Evolutionary conservation across 2,888 invertebrate genomes (phyloP).

Genomic region (Slavum lentiscoides): DNA sequence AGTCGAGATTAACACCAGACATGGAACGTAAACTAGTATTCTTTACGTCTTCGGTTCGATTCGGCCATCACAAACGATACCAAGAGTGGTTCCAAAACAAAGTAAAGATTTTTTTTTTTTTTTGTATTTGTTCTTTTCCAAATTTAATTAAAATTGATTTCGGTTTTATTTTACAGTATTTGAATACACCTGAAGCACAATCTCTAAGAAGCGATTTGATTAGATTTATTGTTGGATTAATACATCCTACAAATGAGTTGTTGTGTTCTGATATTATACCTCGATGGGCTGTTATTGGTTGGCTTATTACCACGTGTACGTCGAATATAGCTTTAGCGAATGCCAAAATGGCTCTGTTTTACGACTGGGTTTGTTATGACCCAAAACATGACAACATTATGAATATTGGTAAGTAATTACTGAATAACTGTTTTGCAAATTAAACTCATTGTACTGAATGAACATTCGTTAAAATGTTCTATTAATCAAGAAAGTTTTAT

Average conservation of each 20-base stretch:
- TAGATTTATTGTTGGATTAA: slow-evolving; percentile 88
- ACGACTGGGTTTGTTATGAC: slow-evolving; percentile 92
- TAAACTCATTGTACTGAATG: too few species aligned
- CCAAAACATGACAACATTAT: slow-evolving; percentile 90
- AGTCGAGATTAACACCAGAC: slow-evolving; percentile 84
- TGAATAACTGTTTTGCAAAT: too few species aligned
- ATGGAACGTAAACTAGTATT: slow-evolving; percentile 91
- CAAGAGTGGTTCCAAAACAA: slow-evolving; percentile 92
- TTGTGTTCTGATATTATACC: slow-evolving; percentile 93
- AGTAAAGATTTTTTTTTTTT: slow-evolving; percentile 58
- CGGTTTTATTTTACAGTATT: slow-evolving; percentile 66
- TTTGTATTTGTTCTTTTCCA: neutral
- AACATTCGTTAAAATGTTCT: too few species aligned
- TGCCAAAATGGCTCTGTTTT: slow-evolving; percentile 88
- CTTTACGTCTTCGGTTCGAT: slow-evolving; percentile 80
- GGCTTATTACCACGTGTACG: slow-evolving; percentile 88
- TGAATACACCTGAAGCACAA: slow-evolving; percentile 88
- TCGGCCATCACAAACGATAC: slow-evolving; percentile 88
- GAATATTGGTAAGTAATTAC: slow-evolving; percentile 71
- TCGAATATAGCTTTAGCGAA: slow-evolving; percentile 86
- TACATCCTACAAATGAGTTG: slow-evolving; percentile 90
- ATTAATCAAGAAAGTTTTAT: too few species aligned
- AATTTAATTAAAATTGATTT: neutral
- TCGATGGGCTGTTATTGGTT: slow-evolving; percentile 92
- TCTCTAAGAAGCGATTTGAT: slow-evolving; percentile 90